Evolutionary conservation across 2,113 vertebrate genomes (phyloP), one percentile per base, ranked within the genome.

Genomic region (Peromyscus polionotus): DNA sequence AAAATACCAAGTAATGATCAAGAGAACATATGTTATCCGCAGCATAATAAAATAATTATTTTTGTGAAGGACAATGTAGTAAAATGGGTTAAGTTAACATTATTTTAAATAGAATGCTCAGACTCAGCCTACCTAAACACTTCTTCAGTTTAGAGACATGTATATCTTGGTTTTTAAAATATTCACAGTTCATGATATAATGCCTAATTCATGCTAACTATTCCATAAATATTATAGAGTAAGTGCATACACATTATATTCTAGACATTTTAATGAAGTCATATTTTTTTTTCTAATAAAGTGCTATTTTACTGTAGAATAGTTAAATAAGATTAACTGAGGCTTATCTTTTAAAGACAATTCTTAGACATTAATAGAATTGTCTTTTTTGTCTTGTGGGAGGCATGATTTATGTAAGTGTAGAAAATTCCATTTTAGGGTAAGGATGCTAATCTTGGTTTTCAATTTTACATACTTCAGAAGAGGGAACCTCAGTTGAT

Each of bases 1-100:
- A 94, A 98, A 98, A 98, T 61, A 98, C n/a, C 57, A 97, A 96
- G 98, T 96, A 76, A 97, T 86, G 88, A 54, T 98, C 19, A 97
- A 97, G 22, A 65, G 57, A 36, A 93, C 1, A 72, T 42, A 33
- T 72, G 5, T 97, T 96, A 75, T 39, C 65, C 2, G 13, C 31
- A 73, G 76, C 20, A 95, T 92, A 97, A 16, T 79, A 97, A 84
- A 80, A 77, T 36, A 24, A 87, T 10, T 63, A 88, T 92, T 70
- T 92, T 75, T 61, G 9, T 65, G 39, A 85, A 67, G 22, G 36
- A 67, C 5, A 68, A 39, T 88, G 63, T 90, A 87, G 79, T 57
- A 70, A 94, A 88, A 48, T 88, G 10, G 16, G 79, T 83, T 93
- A 88, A 79, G 48, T 76, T 89, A 90, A 70, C 57, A 84, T 80